Evolutionary conservation across 1,140 invertebrate genomes (phyloP), one percentile per base, ranked within the genome.

Genomic region (Drosophila nebulosa): DNA sequence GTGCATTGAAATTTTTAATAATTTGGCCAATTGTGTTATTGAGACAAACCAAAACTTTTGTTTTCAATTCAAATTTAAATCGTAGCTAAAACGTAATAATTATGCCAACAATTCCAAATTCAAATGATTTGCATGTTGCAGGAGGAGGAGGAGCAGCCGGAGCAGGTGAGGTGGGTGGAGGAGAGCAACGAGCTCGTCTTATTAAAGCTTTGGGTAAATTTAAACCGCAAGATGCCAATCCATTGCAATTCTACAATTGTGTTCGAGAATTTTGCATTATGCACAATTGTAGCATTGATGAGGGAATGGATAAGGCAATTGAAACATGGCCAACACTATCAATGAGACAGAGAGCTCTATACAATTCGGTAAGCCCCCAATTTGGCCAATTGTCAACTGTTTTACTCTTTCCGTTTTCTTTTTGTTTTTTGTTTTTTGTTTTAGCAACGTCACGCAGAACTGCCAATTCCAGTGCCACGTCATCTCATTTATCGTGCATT

Each of bases 201-300:
- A 83, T 88, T 1, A 42, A 52, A 7, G 65, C 72, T 0, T 56
- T 88, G 14, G 52, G 71, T 4, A 65, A 63, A 1, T 88, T 88
- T 2, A 42, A 69, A 22, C 83, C 83, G 0, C 42, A 36, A 0
- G 69, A 69, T 12, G 83, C 83, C 24, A 88, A 16, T 56, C 75
- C 84, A 14, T 55, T 70, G 4, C 83, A 88, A 59, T 88, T 89
- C 35, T 88, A 89, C 26, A 88, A 88, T 27, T 88, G 67, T 46
- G 79, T 88, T 5, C 42, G 83, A 0, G 83, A 88, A 24, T 59
- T 68, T 4, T 88, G 83, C 61, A 88, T 88, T 1, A 78, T 88
- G 51, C 79, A 89, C 68, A 83, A 83, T 5, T 88, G 83, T 50
- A 66, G 83, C 66, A 79, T 88, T 16, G 83, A 88, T 12, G 83